Base-by-base conservation (phyloP, 1,140 invertebrate species). In the Drosophila ambigua region DNA sequence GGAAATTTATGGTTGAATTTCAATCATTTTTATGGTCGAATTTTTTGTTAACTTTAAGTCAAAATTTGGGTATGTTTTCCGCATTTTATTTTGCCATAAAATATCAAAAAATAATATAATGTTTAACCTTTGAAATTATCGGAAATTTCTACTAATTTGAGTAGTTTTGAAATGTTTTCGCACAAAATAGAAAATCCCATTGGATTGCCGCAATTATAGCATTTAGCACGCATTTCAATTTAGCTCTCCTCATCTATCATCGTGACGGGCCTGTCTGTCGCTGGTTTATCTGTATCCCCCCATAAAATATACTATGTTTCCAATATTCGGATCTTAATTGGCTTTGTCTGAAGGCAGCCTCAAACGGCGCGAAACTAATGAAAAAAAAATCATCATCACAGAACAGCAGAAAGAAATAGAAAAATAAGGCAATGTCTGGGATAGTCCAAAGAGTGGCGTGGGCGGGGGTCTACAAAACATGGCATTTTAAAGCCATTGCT, bases 401-500 rank as follows among this genome's bases (percentile, higher is more conserved):
- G 55, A 59, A 49, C 53, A 20, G 23, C 60, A 48, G n/a, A 65
- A 39, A 69, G 65, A 65, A 39, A 45, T 57, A 50, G 69, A 67
- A 75, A 63, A 62, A 41, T 23, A 44, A 20, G 28, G 52, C 8
- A 41, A 68, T 23, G 26, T 31, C 35, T 39, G 35, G 31, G 62
- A 9, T 46, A 24, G 60, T 35, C 66, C 16, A 45, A 71, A 67
- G 9, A 28, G 52, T 28, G 45, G 62, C 24, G 44, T 7, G 24
- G 39, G 31, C 3, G 31, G 35, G 35, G 35, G 35, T 35, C 35
- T 13, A 13, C 31, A 69, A 77, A 84, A 75, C 73, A 71, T 71
- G 79, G 77, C 72, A 66, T 77, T 87, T 85, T 87, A 87, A 87
- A 85, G 81, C 63, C 77, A 81, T 85, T 85, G 59, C 64, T 76